Evolutionary conservation across 2,797 vertebrate species (phyloP), one percentile per base, ranked within the genome.

Genomic region (Hippocampus kuda): DNA sequence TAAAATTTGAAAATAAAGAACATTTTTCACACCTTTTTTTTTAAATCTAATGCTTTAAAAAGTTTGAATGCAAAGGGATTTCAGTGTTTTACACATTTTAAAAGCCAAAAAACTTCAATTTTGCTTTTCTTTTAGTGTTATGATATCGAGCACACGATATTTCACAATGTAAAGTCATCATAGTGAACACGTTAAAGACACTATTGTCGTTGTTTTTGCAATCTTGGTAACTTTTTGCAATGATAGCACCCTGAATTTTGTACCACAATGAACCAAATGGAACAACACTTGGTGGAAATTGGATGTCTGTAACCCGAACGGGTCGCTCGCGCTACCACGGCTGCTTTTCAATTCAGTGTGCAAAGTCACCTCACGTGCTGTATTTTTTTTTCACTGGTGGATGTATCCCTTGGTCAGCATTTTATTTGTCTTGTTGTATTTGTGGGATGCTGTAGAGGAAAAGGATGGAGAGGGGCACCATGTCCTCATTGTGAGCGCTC

Each of bases 401-500:
- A 18, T 27, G 26, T 38, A 65, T 20, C 30, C 68, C 68, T 70
- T 66, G 66, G 68, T 69, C 70, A 70, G 70, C 69, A 41, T 59
- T 70, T 62, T 85, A 68, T 86, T 87, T 85, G 71, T 85, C 69
- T 84, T 85, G 81, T 84, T 77, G 71, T 66, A n/a, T 71, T 82
- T 68, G 65, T 70, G 67, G 67, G 54, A 77, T 69, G 72, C 70
- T 64, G 71, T 34, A 74, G 71, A 77, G 79, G 80, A 83, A 78
- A 67, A 75, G 77, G 73, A 83, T 76, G 81, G 75, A 84, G 71
- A 79, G 75, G 66, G 66, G 77, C 20, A 65, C 60, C 74, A 81
- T 86, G 86, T 90, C 85, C 86, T 83, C 88, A 84, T 87, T 79
- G 89, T 86, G 79, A 86, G 90, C 85, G 84, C 88, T 91, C 68